A percentile compares a stretch with the other conserved stretches of the same genome.
Conservation (phyloP, 2,113 vertebrate species). For the Myiagra hebetior region DNA sequence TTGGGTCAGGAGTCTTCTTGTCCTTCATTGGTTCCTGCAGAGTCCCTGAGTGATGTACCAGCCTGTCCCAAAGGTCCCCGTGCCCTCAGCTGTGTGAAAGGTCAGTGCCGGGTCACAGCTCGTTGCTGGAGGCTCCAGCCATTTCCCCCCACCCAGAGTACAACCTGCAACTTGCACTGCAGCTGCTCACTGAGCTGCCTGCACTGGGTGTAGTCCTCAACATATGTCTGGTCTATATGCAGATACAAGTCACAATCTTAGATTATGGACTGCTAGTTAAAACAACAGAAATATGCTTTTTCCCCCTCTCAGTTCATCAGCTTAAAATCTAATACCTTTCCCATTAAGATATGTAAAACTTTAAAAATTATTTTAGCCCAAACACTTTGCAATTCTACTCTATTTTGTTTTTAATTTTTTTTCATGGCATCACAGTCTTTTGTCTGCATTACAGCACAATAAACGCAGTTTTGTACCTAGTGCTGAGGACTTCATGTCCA, state of each 20-base stretch:
- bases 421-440: neutral
- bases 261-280: neutral
- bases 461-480: neutral
- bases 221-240: no score
- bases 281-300: neutral
- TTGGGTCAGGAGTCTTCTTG: neutral
- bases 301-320: neutral
- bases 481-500: neutral
- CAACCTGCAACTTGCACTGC: neutral
- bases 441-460: neutral
- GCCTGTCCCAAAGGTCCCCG: rapidly evolving
- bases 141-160: neutral
- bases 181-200: neutral
- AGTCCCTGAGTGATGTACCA: neutral
- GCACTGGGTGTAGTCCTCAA: neutral
- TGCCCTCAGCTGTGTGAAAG: neutral
- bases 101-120: rapidly evolving
- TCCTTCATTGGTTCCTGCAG: neutral
- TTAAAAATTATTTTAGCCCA: neutral
- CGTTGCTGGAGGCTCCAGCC: neutral
- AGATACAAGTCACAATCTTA: neutral
- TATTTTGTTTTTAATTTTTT: neutral
- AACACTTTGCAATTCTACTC: neutral
- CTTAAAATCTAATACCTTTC: neutral
- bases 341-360: neutral